Evolutionary conservation across 2,797 vertebrate species (phyloP).

Genomic region (Coranthus polyacanthus): DNA sequence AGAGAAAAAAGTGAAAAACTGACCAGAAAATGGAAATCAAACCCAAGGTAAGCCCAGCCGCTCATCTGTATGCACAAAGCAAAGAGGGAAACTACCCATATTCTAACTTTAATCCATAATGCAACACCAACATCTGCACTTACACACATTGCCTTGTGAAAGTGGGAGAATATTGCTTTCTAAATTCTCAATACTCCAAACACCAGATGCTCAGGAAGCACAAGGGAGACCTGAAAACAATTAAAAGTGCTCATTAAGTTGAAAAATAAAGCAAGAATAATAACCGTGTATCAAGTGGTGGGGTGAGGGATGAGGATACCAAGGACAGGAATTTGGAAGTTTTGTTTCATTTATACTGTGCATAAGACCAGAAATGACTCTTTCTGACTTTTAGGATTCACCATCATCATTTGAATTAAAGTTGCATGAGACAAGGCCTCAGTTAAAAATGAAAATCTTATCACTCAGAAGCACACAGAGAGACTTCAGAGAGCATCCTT

Average conservation of each 20-base stretch:
- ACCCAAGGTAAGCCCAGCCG: neutral
- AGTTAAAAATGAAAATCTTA: neutral
- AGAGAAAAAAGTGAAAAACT: neutral
- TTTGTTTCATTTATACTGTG: neutral
- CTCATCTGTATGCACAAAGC: conserved; percentile 13
- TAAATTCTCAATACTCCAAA: conserved; percentile 5
- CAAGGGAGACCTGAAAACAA: neutral
- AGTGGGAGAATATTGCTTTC: neutral
- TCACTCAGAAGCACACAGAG: neutral
- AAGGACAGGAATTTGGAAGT: neutral
- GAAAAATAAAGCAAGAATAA: neutral
- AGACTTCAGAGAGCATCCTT: no score
- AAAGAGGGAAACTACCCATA: neutral
- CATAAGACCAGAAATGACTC: neutral
- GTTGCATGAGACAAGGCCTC: no score
- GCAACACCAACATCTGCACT: conserved; percentile 11
- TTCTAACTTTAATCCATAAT: conserved; percentile 12
- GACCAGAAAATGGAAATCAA: neutral
- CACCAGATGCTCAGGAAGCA: conserved; percentile 5
- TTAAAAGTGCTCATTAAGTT: conserved; percentile 5
- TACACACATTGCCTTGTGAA: conserved; percentile 4
- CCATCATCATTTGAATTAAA: no score
- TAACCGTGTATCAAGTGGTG: neutral
- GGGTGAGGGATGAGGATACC: neutral
- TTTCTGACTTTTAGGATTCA: no score